Evolutionary conservation across 2,888 invertebrate genomes (phyloP).

Genomic region (Phengaris alcon): DNA sequence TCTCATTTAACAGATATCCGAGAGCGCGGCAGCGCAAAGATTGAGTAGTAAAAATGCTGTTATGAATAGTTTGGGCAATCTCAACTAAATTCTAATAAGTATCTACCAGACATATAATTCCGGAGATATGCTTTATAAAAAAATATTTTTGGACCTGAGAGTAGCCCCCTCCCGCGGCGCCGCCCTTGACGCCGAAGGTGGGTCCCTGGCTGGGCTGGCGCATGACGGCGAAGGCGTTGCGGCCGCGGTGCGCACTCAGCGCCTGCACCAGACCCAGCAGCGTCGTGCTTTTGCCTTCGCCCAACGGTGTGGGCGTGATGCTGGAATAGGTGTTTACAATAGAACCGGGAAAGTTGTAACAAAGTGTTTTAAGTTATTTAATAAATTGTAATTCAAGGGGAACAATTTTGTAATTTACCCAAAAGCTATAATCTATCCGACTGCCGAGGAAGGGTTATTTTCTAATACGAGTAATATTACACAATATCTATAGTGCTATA

Average conservation of each 20-base stretch:
- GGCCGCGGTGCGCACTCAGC: slow-evolving; percentile 88
- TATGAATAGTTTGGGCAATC: background rate
- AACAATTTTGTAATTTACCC: too few relatives aligned
- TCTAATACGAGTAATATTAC: too few relatives aligned
- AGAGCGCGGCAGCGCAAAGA: background rate
- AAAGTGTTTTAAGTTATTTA: too few relatives aligned
- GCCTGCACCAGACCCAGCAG: slow-evolving; percentile 96
- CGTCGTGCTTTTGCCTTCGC: slow-evolving; percentile 99
- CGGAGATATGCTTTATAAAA: background rate
- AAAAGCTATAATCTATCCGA: too few relatives aligned
- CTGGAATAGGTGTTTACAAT: slow-evolving; percentile 62
- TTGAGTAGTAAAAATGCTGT: too few relatives aligned
- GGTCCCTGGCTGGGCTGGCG: slow-evolving; percentile 99
- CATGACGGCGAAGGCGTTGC: slow-evolving; percentile 95
- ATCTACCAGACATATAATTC: background rate
- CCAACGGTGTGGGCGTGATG: slow-evolving; percentile 98
- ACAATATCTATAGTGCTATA: too few relatives aligned
- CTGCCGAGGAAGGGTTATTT: too few relatives aligned
- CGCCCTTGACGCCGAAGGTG: slow-evolving; percentile 98
- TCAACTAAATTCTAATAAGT: background rate
- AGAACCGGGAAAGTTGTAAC: too few relatives aligned
- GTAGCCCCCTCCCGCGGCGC: slow-evolving; percentile 99
- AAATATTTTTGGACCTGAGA: slow-evolving; percentile 81
- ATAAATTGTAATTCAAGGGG: too few relatives aligned
- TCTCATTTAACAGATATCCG: too few relatives aligned